Conservation (phyloP, 2,797 vertebrate species). For the Aphelocoma californica region DNA sequence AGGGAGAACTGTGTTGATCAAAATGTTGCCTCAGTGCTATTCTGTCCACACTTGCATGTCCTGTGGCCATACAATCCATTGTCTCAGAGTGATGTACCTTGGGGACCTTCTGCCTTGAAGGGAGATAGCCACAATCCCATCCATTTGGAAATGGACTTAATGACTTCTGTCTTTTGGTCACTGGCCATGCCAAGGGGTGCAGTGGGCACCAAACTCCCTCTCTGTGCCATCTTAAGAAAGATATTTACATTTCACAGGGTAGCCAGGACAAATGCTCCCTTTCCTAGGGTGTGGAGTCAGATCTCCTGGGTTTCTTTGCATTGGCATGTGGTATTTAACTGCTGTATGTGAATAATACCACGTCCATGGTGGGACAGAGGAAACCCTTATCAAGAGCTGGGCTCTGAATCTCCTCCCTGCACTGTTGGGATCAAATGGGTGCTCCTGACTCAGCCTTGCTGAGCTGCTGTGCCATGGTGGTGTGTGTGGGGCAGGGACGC, state of each 20-base stretch:
- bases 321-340: not conserved
- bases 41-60: not conserved
- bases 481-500: not conserved
- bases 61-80: not conserved
- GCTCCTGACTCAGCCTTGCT: not conserved
- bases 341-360: not conserved
- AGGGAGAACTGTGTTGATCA: not conserved
- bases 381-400: not conserved
- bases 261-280: not conserved
- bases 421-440: not conserved
- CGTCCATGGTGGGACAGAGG: not conserved
- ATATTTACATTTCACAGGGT: not conserved
- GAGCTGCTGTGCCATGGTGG: not conserved
- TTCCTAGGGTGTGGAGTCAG: not conserved
- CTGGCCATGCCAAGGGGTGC: not conserved
- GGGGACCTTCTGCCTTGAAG: not conserved
- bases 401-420: not conserved
- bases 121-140: not conserved
- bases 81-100: not conserved
- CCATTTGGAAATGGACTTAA: not conserved
- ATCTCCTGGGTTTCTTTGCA: not conserved
- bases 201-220: not conserved
- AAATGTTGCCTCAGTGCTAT: not conserved
- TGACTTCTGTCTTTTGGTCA: rapidly evolving
- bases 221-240: not conserved